phyloP scores from a whole-genome alignment of 1,140 invertebrate species.

The Ectropis grisescens region DNA sequence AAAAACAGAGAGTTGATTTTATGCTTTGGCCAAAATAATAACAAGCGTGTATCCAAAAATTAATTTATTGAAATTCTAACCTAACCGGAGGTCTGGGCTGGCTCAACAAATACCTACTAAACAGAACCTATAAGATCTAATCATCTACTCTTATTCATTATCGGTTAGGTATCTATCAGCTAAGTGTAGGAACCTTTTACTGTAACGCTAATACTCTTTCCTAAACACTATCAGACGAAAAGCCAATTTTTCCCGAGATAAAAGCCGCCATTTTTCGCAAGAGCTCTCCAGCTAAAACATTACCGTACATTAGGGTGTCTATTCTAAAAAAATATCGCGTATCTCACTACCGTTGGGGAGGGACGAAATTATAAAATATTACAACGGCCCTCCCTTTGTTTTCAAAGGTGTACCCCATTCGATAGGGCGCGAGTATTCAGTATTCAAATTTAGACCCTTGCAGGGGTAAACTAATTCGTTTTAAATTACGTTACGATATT shows the following conservation, averaged over 20 bases:
- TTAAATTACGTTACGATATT: constrained; percentile 69
- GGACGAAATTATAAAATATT: constrained; percentile 60
- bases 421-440: constrained; percentile 46
- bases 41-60: too few relatives aligned
- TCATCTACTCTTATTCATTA: too few relatives aligned
- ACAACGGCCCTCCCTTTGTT: constrained; percentile 47
- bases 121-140: too few relatives aligned
- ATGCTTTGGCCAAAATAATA: too few relatives aligned
- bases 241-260: constrained; percentile 23
- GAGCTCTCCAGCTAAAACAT: constrained; percentile 32
- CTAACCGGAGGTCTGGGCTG: too few relatives aligned
- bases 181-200: too few relatives aligned
- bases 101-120: too few relatives aligned
- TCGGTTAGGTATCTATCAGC: not conserved
- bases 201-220: not conserved
- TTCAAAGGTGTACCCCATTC: constrained; percentile 37
- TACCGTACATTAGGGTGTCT: constrained; percentile 42
- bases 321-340: constrained; percentile 31
- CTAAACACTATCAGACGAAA: constrained; percentile 20
- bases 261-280: constrained; percentile 29
- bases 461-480: constrained; percentile 62
- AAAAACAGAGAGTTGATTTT: too few relatives aligned
- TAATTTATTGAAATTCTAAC: too few relatives aligned
- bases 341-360: constrained; percentile 17
- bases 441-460: constrained; percentile 58